A percentile compares a stretch with the other conserved stretches of the same genome.
phyloP scores from a whole-genome alignment of 2,888 invertebrate genomes.

The Dioctria rufipes region DNA sequence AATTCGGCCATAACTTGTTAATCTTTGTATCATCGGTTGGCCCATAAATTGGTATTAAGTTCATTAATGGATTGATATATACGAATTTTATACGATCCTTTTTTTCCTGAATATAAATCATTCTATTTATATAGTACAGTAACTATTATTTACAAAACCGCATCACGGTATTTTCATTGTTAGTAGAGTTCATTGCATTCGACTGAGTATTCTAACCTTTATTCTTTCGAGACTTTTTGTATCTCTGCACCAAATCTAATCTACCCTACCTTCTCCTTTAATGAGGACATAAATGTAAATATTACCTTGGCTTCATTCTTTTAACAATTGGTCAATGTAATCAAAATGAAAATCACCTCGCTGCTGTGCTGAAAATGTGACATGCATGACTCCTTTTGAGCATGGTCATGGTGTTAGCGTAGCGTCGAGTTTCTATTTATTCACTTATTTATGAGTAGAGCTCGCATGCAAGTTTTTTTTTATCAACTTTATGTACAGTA shows the following conservation, averaged over 20 bases:
- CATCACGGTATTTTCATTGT: conserved; percentile 30
- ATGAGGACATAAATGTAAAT: no score
- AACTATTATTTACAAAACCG: no score
- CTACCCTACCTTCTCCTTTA: no score
- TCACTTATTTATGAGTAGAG: neutral
- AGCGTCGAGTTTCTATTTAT: neutral
- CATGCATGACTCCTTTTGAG: neutral
- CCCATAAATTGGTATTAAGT: no score
- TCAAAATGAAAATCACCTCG: neutral
- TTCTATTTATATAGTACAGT: no score
- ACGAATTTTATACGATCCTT: no score
- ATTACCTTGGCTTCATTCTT: neutral
- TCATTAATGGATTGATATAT: no score
- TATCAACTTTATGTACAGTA: neutral
- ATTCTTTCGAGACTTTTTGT: neutral
- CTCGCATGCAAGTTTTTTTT: neutral
- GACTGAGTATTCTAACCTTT: conserved; percentile 14
- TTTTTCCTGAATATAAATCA: no score
- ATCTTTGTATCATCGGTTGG: no score
- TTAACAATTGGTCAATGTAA: neutral
- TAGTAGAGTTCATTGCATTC: conserved; percentile 31
- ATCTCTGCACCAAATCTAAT: no score
- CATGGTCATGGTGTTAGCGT: neutral
- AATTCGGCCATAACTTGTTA: no score
- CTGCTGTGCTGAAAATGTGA: neutral